Percentiles rank a stretch among this genome's conserved stretches.
Evolutionary conservation across 2,888 invertebrate species (phyloP).

Genomic region (Trachelus tabidus): DNA sequence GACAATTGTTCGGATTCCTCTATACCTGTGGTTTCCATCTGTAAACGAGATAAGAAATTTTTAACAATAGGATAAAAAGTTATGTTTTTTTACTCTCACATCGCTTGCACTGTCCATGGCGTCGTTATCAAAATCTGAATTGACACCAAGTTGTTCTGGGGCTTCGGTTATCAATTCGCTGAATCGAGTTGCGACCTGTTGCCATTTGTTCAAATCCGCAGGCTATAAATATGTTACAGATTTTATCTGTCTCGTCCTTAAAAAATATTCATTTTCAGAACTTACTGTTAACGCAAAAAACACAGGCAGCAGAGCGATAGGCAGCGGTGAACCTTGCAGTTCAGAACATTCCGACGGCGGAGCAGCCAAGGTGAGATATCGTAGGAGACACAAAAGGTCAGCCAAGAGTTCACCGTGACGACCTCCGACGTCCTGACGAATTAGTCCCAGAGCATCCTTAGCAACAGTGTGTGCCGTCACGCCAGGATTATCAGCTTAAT

Average conservation of each 20-base stretch:
- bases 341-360: constrained; percentile 67
- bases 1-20: constrained; percentile 26
- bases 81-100: constrained; percentile 4
- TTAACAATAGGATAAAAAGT: background rate
- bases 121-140: constrained; percentile 26
- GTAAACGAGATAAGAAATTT: background rate
- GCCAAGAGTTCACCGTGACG: constrained; percentile 63
- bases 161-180: constrained; percentile 54
- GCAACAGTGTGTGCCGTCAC: constrained; percentile 66
- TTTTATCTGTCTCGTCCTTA: background rate
- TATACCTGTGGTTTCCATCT: constrained; percentile 9
- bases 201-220: constrained; percentile 48
- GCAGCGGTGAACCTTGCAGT: constrained; percentile 65
- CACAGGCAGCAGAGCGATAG: constrained; percentile 66
- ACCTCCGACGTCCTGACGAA: constrained; percentile 65
- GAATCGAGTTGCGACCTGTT: constrained; percentile 51
- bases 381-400: constrained; percentile 63
- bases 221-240: constrained; percentile 31
- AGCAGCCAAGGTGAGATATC: constrained; percentile 64
- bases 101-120: constrained; percentile 17
- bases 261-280: background rate
- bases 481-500: constrained; percentile 62
- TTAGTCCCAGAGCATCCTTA: constrained; percentile 66
- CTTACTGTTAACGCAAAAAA: constrained; percentile 67
- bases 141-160: constrained; percentile 37